A percentile compares a stretch with the other conserved stretches of the same genome.
Conservation (phyloP, 2,113 vertebrate species). For the Centropristis striata region DNA sequence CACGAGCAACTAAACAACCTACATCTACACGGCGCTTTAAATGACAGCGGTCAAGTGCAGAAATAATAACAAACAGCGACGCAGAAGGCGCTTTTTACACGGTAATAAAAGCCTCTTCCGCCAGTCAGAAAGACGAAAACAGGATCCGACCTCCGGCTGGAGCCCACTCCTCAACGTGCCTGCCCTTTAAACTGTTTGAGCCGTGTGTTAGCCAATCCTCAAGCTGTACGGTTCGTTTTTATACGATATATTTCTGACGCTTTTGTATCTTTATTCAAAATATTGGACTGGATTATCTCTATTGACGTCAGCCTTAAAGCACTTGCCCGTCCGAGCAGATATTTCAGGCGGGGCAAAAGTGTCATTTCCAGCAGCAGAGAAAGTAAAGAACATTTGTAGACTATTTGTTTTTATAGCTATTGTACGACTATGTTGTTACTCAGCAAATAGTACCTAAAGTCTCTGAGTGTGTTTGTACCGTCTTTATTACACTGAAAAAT, state of each 20-base stretch:
- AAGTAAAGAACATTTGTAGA: slow-evolving; percentile 7
- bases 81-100: slow-evolving; percentile 65
- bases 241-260: not conserved
- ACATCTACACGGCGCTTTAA: not conserved
- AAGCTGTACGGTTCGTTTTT: slow-evolving; percentile 28
- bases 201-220: slow-evolving; percentile 4
- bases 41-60: slow-evolving; percentile 77
- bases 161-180: slow-evolving; percentile 60
- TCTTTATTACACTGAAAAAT: slow-evolving; percentile 5
- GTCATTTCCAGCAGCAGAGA: slow-evolving; percentile 20
- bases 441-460: not conserved
- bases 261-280: not conserved
- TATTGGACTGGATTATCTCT: not conserved
- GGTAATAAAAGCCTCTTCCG: slow-evolving; percentile 76
- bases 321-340: slow-evolving; percentile 34
- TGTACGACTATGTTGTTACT: not conserved
- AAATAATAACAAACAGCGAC: slow-evolving; percentile 50
- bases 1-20: slow-evolving; percentile 11
- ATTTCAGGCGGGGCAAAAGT: slow-evolving; percentile 62
- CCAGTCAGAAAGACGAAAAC: slow-evolving; percentile 71
- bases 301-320: slow-evolving; percentile 31
- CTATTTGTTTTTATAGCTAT: not conserved
- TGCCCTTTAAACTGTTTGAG: slow-evolving; percentile 77
- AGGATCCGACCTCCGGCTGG: slow-evolving; percentile 71
- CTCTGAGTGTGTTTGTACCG: not conserved